Evolutionary conservation across 2,888 invertebrate species (phyloP), one percentile per base, ranked within the genome.

Genomic region (Calameuta idolon): DNA sequence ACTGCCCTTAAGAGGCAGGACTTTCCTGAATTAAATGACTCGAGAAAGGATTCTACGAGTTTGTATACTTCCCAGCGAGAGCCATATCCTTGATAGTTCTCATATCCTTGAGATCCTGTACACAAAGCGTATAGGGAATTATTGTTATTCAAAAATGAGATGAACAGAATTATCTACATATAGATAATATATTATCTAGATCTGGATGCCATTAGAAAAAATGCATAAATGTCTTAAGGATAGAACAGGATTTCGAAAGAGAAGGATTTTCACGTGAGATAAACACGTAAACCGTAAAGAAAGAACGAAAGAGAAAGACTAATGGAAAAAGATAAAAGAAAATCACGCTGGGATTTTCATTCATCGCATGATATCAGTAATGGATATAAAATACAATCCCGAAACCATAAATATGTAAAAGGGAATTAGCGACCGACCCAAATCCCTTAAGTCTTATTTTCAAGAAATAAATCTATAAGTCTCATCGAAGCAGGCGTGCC

Each of bases 1-100:
- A 97, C 96, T 85, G 95, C 94, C 86, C 95, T 94, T 83, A 96
- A 92, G 85, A 97, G 91, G 91, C 97, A 97, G 68, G 94, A 94
- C 82, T 95, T 94, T 34, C 90, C 90, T 77, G 88, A 86, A 76
- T 81, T 82, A 40, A 85, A 85, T 73, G 84, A 81, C 74, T 84
- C 86, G 74, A 89, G 84, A 37, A 83, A 82, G 76, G 86, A 84
- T 79, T 88, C 88, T 78, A 91, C 82, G 80, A 90, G 87, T 82
- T 87, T 87, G 85, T 91, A 91, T 76, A 90, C 83, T 80, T 90
- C 90, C 88, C 90, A 90, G 77, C 91, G 87, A 79, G 85, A 84
- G 31, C 23, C 9, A 23, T 55, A 23, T 55, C 55, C 55, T 55
- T 55, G 23, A 55, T 55, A 23, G 23, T 23, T 55, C 23, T 55